These are phyloP conservation scores for Drosophila mayaguana DNA, from an alignment of 2,888 invertebrate species.

Conservation along the genomic window DNA sequence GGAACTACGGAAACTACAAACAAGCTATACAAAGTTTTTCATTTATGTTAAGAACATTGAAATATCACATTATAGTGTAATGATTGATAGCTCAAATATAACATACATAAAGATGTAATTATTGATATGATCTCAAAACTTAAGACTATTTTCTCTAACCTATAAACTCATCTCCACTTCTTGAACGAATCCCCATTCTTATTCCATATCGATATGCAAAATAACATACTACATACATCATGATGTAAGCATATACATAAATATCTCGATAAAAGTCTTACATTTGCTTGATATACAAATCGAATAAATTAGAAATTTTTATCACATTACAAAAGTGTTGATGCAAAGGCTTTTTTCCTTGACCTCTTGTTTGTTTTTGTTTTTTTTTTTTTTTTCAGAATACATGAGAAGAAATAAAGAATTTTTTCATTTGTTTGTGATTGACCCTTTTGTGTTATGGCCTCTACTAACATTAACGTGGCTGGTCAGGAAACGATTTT, in stretches of 20 bases:
- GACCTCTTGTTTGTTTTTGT: too few species aligned
- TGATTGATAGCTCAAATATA: neutral
- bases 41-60: neutral
- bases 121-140: neutral
- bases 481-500: conserved; percentile 12
- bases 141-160: neutral
- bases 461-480: conserved; percentile 36
- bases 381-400: neutral
- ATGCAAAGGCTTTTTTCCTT: conserved; percentile 12
- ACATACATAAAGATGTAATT: too few species aligned
- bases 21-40: neutral
- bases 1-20: too few species aligned
- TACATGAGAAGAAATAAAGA: conserved; percentile 21
- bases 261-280: conserved; percentile 4
- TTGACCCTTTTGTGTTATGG: conserved; percentile 47
- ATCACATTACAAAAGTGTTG: conserved; percentile 28
- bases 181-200: neutral
- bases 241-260: too few species aligned
- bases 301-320: conserved; percentile 32
- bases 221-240: too few species aligned
- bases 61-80: neutral
- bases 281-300: conserved; percentile 12
- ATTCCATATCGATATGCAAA: too few species aligned
- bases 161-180: neutral
- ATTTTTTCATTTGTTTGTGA: conserved; percentile 40